Evolutionary conservation across 2,888 invertebrate species (phyloP).

Genomic region (Dilophus febrilis): DNA sequence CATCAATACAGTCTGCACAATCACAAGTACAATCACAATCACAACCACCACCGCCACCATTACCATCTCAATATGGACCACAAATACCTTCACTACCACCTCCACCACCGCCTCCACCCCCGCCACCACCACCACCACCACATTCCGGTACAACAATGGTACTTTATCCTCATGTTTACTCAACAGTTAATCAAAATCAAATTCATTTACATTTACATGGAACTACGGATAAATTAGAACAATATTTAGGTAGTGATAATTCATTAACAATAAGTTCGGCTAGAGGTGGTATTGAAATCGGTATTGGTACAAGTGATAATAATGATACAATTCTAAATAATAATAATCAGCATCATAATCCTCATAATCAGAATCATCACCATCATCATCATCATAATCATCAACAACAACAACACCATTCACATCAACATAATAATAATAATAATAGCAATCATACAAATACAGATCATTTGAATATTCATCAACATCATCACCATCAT

Average conservation of each 20-base stretch:
- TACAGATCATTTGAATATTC: constrained; percentile 32
- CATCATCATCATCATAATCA: constrained; percentile 32
- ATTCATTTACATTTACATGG: constrained; percentile 65
- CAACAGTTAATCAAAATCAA: constrained; percentile 74
- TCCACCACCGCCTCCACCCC: constrained; percentile 28
- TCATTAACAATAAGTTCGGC: constrained; percentile 42
- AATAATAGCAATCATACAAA: constrained; percentile 18
- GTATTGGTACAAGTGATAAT: constrained; percentile 26
- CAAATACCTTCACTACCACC: constrained; percentile 20
- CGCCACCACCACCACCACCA: constrained; percentile 27
- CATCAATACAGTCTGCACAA: too few species aligned
- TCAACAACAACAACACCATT: constrained; percentile 38
- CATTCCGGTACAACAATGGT: constrained; percentile 42
- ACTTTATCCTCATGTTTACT: constrained; percentile 60
- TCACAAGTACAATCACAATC: constrained; percentile 11
- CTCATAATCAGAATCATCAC: constrained; percentile 33
- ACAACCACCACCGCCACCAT: constrained; percentile 23
- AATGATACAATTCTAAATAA: constrained; percentile 18
- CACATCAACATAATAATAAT: constrained; percentile 20
- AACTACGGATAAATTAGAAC: constrained; percentile 42
- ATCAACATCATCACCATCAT: constrained; percentile 38
- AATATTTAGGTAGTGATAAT: constrained; percentile 37
- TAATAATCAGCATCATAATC: constrained; percentile 23
- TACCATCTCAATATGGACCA: constrained; percentile 36
- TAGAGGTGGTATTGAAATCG: constrained; percentile 38